A percentile compares a stretch with the other conserved stretches of the same genome.
Evolutionary conservation across 2,113 vertebrate species (phyloP).

Genomic region (Dendrocopos noguchii): DNA sequence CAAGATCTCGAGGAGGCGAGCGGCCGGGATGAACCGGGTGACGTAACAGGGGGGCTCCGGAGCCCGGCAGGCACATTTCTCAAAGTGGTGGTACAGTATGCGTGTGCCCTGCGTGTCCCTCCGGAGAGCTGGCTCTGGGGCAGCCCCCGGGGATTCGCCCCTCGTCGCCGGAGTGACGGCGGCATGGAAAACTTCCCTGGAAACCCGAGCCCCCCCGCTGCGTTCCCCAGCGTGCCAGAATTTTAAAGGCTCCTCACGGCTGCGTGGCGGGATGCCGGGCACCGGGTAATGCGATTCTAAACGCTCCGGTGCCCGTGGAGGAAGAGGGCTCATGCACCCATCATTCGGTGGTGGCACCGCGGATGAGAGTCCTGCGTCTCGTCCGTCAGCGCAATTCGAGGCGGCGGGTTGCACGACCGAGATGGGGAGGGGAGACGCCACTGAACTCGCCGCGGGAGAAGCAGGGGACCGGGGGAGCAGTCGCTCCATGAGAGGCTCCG

Average conservation of each 20-base stretch:
- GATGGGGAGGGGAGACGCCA: not conserved
- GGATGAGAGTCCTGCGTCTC: not conserved
- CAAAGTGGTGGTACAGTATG: not conserved
- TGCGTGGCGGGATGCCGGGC: not conserved
- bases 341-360: not conserved
- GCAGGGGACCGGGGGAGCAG: not conserved
- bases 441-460: not conserved
- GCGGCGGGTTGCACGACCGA: too few relatives aligned
- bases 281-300: not conserved
- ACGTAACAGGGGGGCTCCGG: not conserved
- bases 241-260: not conserved
- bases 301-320: too few relatives aligned
- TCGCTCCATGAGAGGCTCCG: not conserved
- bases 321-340: not conserved
- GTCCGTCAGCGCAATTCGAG: not conserved
- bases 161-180: not conserved
- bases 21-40: not conserved
- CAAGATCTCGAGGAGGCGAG: not conserved
- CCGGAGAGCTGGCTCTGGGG: not conserved
- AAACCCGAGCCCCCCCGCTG: not conserved
- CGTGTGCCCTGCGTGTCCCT: not conserved
- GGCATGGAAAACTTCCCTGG: not conserved
- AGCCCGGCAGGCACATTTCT: not conserved
- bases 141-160: not conserved
- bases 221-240: accelerated